These are phyloP conservation scores for Sander lucioperca DNA, from an alignment of 2,113 vertebrate genomes.

Conservation along the genomic window DNA sequence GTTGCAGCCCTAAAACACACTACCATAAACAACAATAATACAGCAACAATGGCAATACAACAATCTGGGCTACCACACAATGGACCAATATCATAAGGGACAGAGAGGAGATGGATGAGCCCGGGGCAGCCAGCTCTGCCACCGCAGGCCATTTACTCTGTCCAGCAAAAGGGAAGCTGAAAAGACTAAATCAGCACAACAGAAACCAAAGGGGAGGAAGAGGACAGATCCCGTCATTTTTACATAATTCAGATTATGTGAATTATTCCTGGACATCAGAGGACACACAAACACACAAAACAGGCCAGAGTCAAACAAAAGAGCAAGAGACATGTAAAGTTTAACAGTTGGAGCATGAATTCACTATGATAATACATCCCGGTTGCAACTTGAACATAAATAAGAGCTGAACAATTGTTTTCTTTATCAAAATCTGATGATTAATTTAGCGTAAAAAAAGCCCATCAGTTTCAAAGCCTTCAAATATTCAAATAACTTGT, in stretches of 20 bases:
- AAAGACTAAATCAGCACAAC: constrained; percentile 49
- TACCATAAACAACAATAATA: not conserved
- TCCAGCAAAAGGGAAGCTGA: constrained; percentile 46
- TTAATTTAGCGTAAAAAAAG: no score
- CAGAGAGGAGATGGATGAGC: constrained; percentile 48
- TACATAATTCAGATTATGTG: constrained; percentile 46
- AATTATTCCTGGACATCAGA: constrained; percentile 44
- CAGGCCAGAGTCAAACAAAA: constrained; percentile 19
- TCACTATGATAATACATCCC: not conserved
- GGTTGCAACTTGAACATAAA: not conserved
- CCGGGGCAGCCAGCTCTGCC: constrained; percentile 46
- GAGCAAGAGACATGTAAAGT: constrained; percentile 13
- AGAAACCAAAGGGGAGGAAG: constrained; percentile 31
- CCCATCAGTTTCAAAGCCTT: no score
- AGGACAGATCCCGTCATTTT: constrained; percentile 41
- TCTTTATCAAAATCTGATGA: not conserved
- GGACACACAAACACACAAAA: constrained; percentile 16
- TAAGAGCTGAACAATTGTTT: not conserved
- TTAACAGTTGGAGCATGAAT: not conserved
- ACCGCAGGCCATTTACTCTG: constrained; percentile 46
- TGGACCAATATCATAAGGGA: constrained; percentile 36
- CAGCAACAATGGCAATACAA: constrained; percentile 34
- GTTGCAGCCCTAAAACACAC: not conserved
- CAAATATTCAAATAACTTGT: no score
- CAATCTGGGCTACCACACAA: constrained; percentile 43